Conservation (phyloP, 1,140 invertebrate species). For the Carcinoscorpius rotundicauda region DNA sequence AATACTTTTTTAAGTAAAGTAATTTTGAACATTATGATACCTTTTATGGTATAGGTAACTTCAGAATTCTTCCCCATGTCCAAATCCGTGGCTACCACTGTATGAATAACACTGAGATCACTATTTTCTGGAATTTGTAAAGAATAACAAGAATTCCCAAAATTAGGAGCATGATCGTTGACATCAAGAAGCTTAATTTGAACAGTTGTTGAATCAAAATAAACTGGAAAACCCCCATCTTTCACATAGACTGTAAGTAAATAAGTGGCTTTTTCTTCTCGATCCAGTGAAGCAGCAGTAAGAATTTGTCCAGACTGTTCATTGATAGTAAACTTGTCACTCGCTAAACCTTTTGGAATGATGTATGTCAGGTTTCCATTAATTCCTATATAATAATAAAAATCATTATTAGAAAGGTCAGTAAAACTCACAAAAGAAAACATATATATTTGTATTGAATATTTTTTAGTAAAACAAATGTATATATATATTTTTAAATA, state of each 20-base stretch:
- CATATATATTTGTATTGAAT: too few relatives aligned
- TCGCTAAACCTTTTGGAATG: constrained; percentile 65
- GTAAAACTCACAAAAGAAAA: too few relatives aligned
- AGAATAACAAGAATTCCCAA: constrained; percentile 69
- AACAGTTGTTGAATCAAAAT: constrained; percentile 59
- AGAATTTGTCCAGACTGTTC: constrained; percentile 59
- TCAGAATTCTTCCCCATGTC: constrained; percentile 73
- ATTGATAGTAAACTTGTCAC: constrained; percentile 68
- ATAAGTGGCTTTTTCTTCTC: constrained; percentile 56
- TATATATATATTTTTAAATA: too few relatives aligned
- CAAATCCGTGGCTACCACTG: constrained; percentile 70
- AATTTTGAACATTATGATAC: constrained; percentile 32
- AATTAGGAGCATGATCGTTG: constrained; percentile 81
- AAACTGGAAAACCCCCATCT: constrained; percentile 43
- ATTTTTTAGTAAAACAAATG: too few relatives aligned
- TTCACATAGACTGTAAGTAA: constrained; percentile 67
- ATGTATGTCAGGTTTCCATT: constrained; percentile 66
- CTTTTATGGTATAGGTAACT: constrained; percentile 69
- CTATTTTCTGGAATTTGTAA: constrained; percentile 77
- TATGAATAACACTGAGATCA: constrained; percentile 66
- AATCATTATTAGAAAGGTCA: background rate
- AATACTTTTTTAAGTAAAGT: too few relatives aligned
- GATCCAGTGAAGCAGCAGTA: constrained; percentile 59
- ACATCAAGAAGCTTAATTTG: constrained; percentile 64
- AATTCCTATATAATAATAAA: constrained; percentile 25